Evolutionary conservation across 2,797 vertebrate genomes (phyloP), one percentile per base, ranked within the genome.

Genomic region (Bothrops alternatus): DNA sequence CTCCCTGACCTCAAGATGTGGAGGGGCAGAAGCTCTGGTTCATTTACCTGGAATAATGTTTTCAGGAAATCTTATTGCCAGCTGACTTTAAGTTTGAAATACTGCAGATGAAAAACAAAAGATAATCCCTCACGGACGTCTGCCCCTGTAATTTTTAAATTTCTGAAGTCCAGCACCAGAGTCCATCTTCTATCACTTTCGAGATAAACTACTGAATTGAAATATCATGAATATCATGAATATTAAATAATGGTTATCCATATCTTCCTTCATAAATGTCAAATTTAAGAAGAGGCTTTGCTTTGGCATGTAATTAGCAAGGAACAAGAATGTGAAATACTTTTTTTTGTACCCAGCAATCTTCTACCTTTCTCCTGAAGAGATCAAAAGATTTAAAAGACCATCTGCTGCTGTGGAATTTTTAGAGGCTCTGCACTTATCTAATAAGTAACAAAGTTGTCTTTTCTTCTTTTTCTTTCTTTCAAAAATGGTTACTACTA

Each of bases 161-260:
- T 82, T 82, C 10, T 82, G 20, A 82, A 82, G 73, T 47, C 20
- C 73, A 47, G 73, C 73, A 47, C 37, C 37, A 78, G 73, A 25
- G 37, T 23, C 37, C 37, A 42, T 42, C n/a, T n/a, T 42, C 37
- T 42, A 11, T 20, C 37, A 25, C 37, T 82, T 47, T 25, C 8
- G 4, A 82, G 37, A 47, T 47, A 37, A 78, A 42, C 73, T 8
- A 23, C 73, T 4, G 73, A 78, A 78, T 42, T 23, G 7, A 82
- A 82, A 47, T 47, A 47, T 25, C 37, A 82, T 82, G 37, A 82
- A 47, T 82, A 47, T 82, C 37, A 82, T 82, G 37, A 82, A 47
- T 82, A 47, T 82, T 47, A 82, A 82, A 47, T 82, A 47, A 92
- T 90, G 61, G 94, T 95, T 94, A 42, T 82, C 37, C 20, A 12